phyloP scores from a whole-genome alignment of 1,140 invertebrate genomes.

The Dendroctonus valens region DNA sequence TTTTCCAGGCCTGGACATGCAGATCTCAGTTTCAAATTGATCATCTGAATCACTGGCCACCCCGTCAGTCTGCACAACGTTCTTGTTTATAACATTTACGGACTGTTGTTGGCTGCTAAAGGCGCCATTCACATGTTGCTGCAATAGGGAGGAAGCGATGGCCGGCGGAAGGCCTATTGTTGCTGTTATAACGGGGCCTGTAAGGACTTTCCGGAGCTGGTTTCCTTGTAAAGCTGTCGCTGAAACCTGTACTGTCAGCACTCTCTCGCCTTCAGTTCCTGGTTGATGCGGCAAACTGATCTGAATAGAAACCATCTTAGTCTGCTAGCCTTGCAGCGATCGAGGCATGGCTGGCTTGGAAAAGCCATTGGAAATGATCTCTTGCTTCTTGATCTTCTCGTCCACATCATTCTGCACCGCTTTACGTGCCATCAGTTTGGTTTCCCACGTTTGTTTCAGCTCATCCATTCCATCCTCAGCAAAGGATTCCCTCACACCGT shows the following conservation, averaged over 20 bases:
- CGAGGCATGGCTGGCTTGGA: constrained; percentile 31
- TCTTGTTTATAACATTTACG: constrained; percentile 41
- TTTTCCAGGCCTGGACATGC: constrained; percentile 29
- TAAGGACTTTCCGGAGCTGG: constrained; percentile 66
- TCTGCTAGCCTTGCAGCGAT: constrained; percentile 44
- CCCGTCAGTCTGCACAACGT: constrained; percentile 47
- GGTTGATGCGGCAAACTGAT: constrained; percentile 51
- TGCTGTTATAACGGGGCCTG: constrained; percentile 80
- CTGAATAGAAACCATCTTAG: constrained; percentile 58
- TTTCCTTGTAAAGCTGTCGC: constrained; percentile 71
- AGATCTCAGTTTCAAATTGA: constrained; percentile 35
- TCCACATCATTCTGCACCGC: constrained; percentile 58
- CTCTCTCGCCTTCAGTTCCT: constrained; percentile 60
- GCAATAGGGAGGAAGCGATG: constrained; percentile 74
- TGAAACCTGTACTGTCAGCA: constrained; percentile 70
- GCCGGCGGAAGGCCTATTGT: constrained; percentile 78
- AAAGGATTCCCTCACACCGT: constrained; percentile 89
- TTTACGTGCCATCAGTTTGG: constrained; percentile 82
- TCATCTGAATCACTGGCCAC: constrained; percentile 26
- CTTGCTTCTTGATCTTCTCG: constrained; percentile 34
- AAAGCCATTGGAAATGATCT: constrained; percentile 35
- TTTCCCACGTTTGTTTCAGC: constrained; percentile 93
- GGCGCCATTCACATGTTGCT: constrained; percentile 84
- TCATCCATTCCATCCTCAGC: constrained; percentile 97
- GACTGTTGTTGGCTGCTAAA: constrained; percentile 51